Base-by-base conservation (phyloP, 1,140 invertebrate genomes). In the Drosophila subpulchrella region DNA sequence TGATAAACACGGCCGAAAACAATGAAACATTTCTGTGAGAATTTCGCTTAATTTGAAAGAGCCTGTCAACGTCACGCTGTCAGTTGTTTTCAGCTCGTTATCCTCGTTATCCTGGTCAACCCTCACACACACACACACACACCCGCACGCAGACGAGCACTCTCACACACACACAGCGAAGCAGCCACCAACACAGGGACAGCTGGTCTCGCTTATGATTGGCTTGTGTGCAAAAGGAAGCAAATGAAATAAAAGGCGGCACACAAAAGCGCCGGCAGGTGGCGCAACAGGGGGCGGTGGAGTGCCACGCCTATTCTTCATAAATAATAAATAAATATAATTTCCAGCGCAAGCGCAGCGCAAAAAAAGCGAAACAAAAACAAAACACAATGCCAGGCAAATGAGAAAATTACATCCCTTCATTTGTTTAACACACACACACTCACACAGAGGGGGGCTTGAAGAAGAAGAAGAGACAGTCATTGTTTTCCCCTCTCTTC, bases 361-460 rank as follows among this genome's bases (percentile, higher is more conserved):
- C 83, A 88, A 70, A 59, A 84, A 67, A 85, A 59, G 58, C 51
- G 57, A 71, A 60, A 65, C 61, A 63, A 65, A 67, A 71, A 83
- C 77, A 81, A 84, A 90, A 88, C 60, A 75, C 90, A 89, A 89
- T 84, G 80, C 76, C 36, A 90, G 75, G 86, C 78, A 91, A 91
- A 91, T 91, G 90, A 91, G 90, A 91, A 91, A 91, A 91, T 91
- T 91, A 86, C 90, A 91, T 91, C 90, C 90, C 90, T 91, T 91
- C 90, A 91, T 91, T 91, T 91, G 78, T 91, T 91, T 91, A 89
- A 54, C 59, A 56, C 39, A 75, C 79, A 74, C 59, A 76, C 57
- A 68, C 57, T 67, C 53, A 70, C 42, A 55, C 8, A 11, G 47
- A 32, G 47, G 34, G 34, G 38, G 38, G 32, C 30, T 24, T 20